Percentiles rank a stretch among this genome's conserved stretches.
Evolutionary conservation across 1,140 invertebrate species (phyloP).

Genomic region (Oncopodura yosiiana): DNA sequence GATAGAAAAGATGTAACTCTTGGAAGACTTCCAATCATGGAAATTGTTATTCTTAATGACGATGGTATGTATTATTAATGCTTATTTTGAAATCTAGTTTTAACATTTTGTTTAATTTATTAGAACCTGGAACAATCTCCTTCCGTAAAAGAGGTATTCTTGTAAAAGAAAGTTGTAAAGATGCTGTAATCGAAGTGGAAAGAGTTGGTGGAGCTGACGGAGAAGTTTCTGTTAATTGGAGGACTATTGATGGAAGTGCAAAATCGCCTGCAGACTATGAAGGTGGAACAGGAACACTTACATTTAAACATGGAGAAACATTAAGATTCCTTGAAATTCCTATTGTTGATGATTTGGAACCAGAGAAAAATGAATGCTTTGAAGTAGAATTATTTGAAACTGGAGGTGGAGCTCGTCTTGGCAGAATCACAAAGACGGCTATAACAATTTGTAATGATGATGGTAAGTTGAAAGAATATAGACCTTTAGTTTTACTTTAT

Average conservation of each 20-base stretch:
- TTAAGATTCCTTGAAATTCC: constrained; percentile 47
- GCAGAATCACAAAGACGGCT: constrained; percentile 48
- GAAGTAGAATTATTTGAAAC: constrained; percentile 50
- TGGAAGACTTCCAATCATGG: constrained; percentile 50
- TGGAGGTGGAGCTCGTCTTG: constrained; percentile 48
- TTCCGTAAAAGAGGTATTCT: constrained; percentile 51
- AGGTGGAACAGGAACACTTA: constrained; percentile 46
- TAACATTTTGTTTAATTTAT: constrained; percentile 21
- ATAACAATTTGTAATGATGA: constrained; percentile 60
- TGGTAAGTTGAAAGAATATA: constrained; percentile 40
- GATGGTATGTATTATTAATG: constrained; percentile 45
- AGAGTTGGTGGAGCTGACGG: constrained; percentile 51
- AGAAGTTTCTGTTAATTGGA: constrained; percentile 47
- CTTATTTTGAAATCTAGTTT: constrained; percentile 4
- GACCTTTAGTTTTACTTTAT: not conserved
- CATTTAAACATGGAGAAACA: constrained; percentile 51
- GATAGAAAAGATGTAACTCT: constrained; percentile 28
- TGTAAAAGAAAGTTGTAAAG: constrained; percentile 52
- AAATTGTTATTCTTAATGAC: constrained; percentile 56
- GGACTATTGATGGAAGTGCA: constrained; percentile 49
- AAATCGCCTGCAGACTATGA: constrained; percentile 46
- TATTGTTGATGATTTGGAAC: constrained; percentile 52
- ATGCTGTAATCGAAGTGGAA: constrained; percentile 46
- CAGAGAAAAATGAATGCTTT: constrained; percentile 58
- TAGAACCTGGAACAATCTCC: constrained; percentile 52